These are phyloP conservation scores for Trinectes maculatus DNA, from an alignment of 2,113 vertebrate genomes.

Conservation along the genomic window DNA sequence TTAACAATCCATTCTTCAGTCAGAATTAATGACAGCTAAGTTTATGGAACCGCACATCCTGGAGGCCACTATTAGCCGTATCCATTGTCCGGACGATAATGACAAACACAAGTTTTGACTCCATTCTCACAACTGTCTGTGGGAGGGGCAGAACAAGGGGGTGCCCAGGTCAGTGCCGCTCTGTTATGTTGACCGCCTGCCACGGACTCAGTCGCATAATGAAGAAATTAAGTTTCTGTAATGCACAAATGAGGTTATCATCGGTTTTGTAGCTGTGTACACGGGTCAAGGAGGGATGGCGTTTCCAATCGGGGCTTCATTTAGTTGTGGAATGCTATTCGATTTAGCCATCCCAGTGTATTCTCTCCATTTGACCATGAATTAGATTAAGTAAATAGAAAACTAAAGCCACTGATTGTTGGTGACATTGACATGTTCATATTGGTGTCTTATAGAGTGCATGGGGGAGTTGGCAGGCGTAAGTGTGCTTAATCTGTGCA, in stretches of 20 bases:
- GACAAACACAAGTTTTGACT: not conserved
- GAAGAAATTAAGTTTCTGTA: constrained; percentile 73
- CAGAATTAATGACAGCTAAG: constrained; percentile 7
- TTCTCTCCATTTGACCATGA: constrained; percentile 66
- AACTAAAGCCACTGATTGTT: constrained; percentile 65
- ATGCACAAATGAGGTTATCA: constrained; percentile 76
- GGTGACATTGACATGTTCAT: constrained; percentile 61
- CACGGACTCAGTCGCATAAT: constrained; percentile 57
- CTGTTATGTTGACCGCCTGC: constrained; percentile 53
- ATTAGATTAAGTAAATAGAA: constrained; percentile 72
- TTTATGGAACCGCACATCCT: constrained; percentile 36
- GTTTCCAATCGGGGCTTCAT: constrained; percentile 66
- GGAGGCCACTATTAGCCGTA: not conserved
- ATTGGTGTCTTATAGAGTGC: constrained; percentile 22
- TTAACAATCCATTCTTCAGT: constrained; percentile 26
- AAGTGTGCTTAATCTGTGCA: constrained; percentile 9
- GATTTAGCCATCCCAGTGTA: constrained; percentile 57
- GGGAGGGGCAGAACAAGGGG: not conserved
- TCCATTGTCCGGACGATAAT: constrained; percentile 24
- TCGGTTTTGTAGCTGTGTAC: constrained; percentile 73
- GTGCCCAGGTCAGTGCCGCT: constrained; percentile 49
- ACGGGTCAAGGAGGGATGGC: constrained; percentile 74
- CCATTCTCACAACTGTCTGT: constrained; percentile 20
- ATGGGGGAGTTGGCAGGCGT: not conserved
- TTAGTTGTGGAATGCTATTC: constrained; percentile 71